These are phyloP conservation scores for Drosophila subquinaria DNA, from an alignment of 2,888 invertebrate genomes.

Conservation along the genomic window DNA sequence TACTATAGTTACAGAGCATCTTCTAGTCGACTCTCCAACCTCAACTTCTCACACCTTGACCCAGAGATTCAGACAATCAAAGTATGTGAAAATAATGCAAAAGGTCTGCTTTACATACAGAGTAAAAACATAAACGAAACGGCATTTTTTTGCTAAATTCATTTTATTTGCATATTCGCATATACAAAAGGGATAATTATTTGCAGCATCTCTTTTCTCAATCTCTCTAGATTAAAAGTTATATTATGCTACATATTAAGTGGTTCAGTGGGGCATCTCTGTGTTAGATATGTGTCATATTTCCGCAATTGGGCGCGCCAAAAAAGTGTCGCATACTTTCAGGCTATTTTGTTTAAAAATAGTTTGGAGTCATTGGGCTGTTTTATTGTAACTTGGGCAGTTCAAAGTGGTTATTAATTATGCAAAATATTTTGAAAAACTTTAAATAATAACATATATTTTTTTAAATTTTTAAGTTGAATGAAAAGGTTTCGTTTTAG, in stretches of 20 bases:
- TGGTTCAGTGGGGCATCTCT: constrained; percentile 12
- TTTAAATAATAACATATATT: background rate
- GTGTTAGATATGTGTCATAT: constrained; percentile 5
- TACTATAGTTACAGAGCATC: constrained; percentile 2
- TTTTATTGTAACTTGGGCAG: background rate
- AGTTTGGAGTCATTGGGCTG: background rate
- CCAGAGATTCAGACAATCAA: constrained; percentile 45
- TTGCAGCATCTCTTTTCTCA: constrained; percentile 34
- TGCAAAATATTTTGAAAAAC: background rate
- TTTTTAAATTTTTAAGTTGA: background rate
- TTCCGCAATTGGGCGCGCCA: background rate
- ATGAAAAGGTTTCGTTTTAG: background rate
- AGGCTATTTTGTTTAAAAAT: constrained; percentile 1
- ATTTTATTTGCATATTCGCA: constrained; percentile 56
- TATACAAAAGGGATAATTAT: constrained; percentile 68
- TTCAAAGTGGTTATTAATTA: background rate
- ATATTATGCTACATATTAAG: constrained; percentile 40
- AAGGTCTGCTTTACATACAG: constrained; percentile 61
- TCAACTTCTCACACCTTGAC: constrained; percentile 18
- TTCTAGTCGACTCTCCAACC: background rate
- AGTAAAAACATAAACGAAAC: constrained; percentile 31
- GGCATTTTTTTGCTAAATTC: constrained; percentile 27
- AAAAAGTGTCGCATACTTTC: constrained; percentile 60
- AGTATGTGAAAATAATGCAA: constrained; percentile 76
- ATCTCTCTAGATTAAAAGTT: constrained; percentile 59